phyloP scores from a whole-genome alignment of 1,140 invertebrate species.

The Panagrolaimus sp. region DNA sequence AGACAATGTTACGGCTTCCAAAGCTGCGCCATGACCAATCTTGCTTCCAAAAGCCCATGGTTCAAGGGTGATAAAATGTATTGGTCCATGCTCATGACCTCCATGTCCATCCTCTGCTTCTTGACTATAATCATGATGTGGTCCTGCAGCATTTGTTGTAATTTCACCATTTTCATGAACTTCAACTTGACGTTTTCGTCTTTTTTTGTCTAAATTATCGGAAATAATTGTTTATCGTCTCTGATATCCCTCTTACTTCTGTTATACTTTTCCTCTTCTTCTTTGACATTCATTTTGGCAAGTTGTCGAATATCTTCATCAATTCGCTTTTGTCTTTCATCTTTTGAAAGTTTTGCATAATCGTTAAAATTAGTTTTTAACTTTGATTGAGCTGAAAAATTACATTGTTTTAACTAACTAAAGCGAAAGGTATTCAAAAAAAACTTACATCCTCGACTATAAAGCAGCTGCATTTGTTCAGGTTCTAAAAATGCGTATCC shows the following conservation, averaged over 20 bases:
- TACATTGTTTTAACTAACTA: background rate
- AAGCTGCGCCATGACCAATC: slow-evolving; percentile 20
- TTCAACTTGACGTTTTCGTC: background rate
- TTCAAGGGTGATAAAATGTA: slow-evolving; percentile 18
- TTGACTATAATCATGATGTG: background rate
- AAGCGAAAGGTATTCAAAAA: background rate
- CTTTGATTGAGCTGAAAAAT: slow-evolving; percentile 1
- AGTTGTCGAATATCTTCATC: slow-evolving; percentile 21
- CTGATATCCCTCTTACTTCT: background rate
- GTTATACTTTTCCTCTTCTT: background rate
- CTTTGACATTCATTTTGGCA: slow-evolving; percentile 18
- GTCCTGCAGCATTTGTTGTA: background rate
- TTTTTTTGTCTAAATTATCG: too few relatives aligned
- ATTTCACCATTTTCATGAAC: background rate
- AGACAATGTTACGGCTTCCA: slow-evolving; percentile 23
- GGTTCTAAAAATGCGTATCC: slow-evolving; percentile 17
- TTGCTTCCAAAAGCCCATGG: slow-evolving; percentile 23
- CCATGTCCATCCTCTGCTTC: background rate
- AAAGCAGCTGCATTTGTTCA: slow-evolving; percentile 16
- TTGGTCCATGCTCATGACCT: background rate
- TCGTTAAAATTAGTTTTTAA: background rate
- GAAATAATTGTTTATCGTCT: background rate
- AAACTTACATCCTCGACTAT: background rate
- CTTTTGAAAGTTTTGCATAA: slow-evolving; percentile 3
- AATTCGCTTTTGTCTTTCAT: slow-evolving; percentile 19